Evolutionary conservation across 2,888 invertebrate species (phyloP).

Genomic region (Steinernema carpocapsae): DNA sequence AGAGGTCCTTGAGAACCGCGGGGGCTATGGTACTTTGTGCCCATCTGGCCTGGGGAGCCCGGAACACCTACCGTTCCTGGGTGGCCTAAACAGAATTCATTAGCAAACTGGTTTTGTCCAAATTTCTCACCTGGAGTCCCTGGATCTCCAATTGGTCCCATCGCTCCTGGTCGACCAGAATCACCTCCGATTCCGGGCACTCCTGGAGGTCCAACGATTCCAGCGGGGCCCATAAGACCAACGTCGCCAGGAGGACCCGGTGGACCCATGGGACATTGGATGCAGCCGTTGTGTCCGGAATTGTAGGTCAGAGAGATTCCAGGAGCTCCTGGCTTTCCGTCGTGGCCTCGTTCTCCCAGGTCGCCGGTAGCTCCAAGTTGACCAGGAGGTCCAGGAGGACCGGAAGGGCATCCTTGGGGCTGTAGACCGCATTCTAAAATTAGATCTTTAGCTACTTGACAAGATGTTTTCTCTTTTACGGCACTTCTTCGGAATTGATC

Average conservation of each 20-base stretch:
- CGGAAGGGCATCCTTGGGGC: slow-evolving; percentile 42
- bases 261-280: slow-evolving; percentile 46
- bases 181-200: slow-evolving; percentile 49
- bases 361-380: slow-evolving; percentile 46
- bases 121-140: background rate
- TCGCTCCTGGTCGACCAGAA: slow-evolving; percentile 50
- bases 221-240: slow-evolving; percentile 53
- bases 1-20: background rate
- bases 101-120: too few relatives aligned
- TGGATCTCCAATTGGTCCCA: slow-evolving; percentile 55
- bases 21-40: background rate
- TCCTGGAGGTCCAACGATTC: slow-evolving; percentile 56
- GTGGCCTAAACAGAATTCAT: too few relatives aligned
- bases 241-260: slow-evolving; percentile 36
- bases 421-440: background rate
- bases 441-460: background rate
- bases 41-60: background rate
- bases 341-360: background rate
- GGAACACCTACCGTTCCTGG: background rate
- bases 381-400: slow-evolving; percentile 57
- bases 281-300: slow-evolving; percentile 46
- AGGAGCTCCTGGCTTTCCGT: slow-evolving; percentile 23
- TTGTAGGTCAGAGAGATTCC: slow-evolving; percentile 45
- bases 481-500: background rate
- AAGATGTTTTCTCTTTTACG: background rate